Evolutionary conservation across 2,888 invertebrate species (phyloP), one percentile per base, ranked within the genome.

Genomic region (Hyalella azteca): DNA sequence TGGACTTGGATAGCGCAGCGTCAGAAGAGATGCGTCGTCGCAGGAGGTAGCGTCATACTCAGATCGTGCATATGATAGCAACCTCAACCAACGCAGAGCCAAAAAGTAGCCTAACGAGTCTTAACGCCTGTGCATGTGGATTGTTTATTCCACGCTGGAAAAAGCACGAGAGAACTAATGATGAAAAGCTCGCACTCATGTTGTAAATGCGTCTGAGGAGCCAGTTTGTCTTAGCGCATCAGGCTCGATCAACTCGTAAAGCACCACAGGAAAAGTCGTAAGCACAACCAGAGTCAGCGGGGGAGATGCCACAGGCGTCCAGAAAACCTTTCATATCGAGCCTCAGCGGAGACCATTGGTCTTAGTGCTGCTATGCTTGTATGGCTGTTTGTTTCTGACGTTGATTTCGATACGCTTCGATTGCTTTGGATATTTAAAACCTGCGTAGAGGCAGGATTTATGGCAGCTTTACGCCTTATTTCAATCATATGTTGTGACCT

Each of bases 91-190:
- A 22, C 29, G 29, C 59, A 66, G 36, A 29, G 19, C 66, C 66
- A 66, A 66, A 66, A 66, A 66, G 66, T 66, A 66, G 66, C 66
- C 29, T 66, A 66, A 66, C 66, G 66, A 66, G 66, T 66, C 66
- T 29, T 66, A 66, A 66, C 66, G 66, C 66, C 66, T n/a, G 29
- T 66, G 66, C 66, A 66, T 66, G 39, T 7, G 3, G 66, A 66
- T 66, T 66, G 36, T 66, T 66, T 66, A 66, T 66, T 36, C 66
- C 66, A 26, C 66, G 15, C 7, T 11, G 19, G 29, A 66, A 66
- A 66, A 59, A 66, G 19, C 32, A n/a, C n/a, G n/a, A n/a, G n/a
- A 66, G 66, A 66, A 22, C 32, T 66, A 66, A 66, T 36, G 36
- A 66, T n/a, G 9, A 29, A 66, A 66, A 66, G 66, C 66, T 66